Conservation (phyloP, 2,888 invertebrate species). For the Dicyrtoma fusca region DNA sequence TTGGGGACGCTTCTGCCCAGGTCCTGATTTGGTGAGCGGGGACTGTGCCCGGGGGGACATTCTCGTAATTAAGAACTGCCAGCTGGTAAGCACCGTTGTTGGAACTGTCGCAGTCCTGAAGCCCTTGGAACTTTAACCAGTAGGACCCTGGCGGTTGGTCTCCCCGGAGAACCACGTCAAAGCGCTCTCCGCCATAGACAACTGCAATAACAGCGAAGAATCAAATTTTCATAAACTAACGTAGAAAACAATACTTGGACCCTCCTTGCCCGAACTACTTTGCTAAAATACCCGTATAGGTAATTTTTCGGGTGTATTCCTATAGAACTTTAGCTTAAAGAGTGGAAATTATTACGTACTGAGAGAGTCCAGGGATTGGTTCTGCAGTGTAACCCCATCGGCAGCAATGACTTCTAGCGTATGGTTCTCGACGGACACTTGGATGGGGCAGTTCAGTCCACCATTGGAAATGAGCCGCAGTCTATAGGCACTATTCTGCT, state of each 20-base stretch:
- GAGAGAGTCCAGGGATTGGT: no score
- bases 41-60: conserved; percentile 63
- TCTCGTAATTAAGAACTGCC: conserved; percentile 65
- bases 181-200: conserved; percentile 14
- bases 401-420: conserved; percentile 75
- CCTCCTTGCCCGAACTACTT: no score
- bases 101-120: conserved; percentile 8
- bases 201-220: no score
- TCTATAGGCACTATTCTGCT: conserved; percentile 70
- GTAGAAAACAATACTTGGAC: no score
- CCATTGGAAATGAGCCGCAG: conserved; percentile 83
- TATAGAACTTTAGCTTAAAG: no score
- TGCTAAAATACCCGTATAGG: no score
- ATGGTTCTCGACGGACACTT: conserved; percentile 80
- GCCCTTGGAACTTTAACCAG: conserved; percentile 22
- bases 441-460: conserved; percentile 83
- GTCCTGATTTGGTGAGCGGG: conserved; percentile 51
- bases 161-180: background rate
- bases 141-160: background rate
- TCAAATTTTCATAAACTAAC: no score
- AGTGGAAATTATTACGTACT: no score
- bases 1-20: conserved; percentile 62
- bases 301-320: no score
- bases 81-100: no score
- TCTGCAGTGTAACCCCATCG: no score